Evolutionary conservation across 92 coral and sea anemone genomes (phyloP).

Genomic region (Actinostola sp.): DNA sequence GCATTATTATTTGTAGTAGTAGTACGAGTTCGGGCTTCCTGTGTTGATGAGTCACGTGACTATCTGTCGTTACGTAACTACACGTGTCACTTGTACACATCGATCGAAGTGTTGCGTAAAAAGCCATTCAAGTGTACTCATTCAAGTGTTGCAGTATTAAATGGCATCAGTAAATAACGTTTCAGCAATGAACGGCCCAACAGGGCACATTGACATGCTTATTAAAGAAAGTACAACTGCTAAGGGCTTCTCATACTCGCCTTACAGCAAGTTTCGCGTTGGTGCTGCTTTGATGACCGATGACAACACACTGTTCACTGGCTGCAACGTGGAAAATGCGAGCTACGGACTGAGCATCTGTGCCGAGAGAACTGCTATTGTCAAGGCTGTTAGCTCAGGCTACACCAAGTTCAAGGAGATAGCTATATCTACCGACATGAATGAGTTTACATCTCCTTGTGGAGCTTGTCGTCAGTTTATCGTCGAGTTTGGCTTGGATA

Average conservation of each 20-base stretch:
- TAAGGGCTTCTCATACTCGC: conserved; percentile 82
- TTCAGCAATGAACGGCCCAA: background rate
- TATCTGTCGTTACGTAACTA: background rate
- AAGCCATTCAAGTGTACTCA: no score
- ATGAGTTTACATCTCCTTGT: conserved; percentile 77
- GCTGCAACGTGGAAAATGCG: conserved; percentile 96
- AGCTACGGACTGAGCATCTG: conserved; percentile 86
- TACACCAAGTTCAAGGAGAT: conserved; percentile 84
- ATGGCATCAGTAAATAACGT: conserved; percentile 8
- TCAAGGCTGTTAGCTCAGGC: conserved; percentile 96
- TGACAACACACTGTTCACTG: conserved; percentile 76
- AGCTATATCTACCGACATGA: conserved; percentile 82
- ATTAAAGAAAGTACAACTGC: conserved; percentile 72
- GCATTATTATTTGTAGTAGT: no score
- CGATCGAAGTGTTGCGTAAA: no score
- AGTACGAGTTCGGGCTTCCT: conserved; percentile 6
- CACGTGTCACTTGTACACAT: background rate
- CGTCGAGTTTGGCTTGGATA: conserved; percentile 92
- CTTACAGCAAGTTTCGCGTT: conserved; percentile 97
- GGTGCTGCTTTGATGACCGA: conserved; percentile 92
- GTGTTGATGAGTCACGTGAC: conserved; percentile 9
- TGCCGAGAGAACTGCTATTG: conserved; percentile 96
- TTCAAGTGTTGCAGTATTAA: background rate
- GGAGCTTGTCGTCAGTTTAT: conserved; percentile 95
- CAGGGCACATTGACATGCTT: background rate